Conservation (phyloP, 2,113 vertebrate species). For the Nothobranchius furzeri region DNA sequence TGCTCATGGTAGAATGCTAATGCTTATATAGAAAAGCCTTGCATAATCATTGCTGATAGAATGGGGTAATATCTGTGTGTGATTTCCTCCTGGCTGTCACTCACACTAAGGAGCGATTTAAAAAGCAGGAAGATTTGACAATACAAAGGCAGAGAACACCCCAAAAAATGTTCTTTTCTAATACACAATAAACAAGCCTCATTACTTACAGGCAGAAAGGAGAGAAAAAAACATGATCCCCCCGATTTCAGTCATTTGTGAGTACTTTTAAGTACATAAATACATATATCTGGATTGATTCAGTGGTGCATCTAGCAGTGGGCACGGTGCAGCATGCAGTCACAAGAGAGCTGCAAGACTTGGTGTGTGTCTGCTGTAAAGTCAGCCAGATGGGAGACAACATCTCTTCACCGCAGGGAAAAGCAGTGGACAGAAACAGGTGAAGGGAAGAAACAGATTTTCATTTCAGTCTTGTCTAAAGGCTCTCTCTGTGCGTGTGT, state of each 20-base stretch:
- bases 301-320: slow-evolving; percentile 44
- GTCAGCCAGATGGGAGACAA: slow-evolving; percentile 76
- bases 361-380: slow-evolving; percentile 67
- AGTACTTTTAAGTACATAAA: slow-evolving; percentile 11
- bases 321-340: slow-evolving; percentile 44
- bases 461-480: neutral
- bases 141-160: slow-evolving; percentile 14
- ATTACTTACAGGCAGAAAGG: neutral
- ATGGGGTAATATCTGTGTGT: slow-evolving; percentile 55
- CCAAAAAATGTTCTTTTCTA: neutral
- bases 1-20: slow-evolving; percentile 9
- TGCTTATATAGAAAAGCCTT: slow-evolving; percentile 22
- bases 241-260: neutral
- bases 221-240: neutral
- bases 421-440: slow-evolving; percentile 60
- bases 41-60: slow-evolving; percentile 31
- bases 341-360: slow-evolving; percentile 55
- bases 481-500: neutral
- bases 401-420: slow-evolving; percentile 69
- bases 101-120: slow-evolving; percentile 62
- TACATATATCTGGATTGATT: slow-evolving; percentile 44
- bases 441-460: slow-evolving; percentile 26
- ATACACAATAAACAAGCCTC: neutral
- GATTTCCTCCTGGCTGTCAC: slow-evolving; percentile 49
- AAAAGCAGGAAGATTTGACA: slow-evolving; percentile 49